These are phyloP conservation scores for Metellina segmentata DNA, from an alignment of 2,888 invertebrate genomes.

Conservation along the genomic window DNA sequence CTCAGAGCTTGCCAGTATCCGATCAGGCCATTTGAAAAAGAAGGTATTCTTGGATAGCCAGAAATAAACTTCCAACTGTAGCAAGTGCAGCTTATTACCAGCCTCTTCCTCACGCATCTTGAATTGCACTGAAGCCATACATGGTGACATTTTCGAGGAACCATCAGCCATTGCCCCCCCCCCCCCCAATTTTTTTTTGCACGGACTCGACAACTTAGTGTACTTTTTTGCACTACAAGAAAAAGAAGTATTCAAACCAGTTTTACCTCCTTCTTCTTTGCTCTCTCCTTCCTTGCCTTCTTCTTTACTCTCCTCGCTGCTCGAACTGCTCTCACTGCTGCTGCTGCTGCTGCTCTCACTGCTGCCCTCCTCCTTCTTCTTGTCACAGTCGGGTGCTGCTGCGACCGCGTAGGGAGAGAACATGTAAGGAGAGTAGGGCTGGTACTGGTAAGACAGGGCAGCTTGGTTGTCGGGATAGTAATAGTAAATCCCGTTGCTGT, in stretches of 20 bases:
- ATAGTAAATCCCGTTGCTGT: neutral
- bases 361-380: neutral
- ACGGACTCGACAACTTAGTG: too few species aligned
- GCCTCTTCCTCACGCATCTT: too few species aligned
- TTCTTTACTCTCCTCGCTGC: neutral
- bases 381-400: neutral
- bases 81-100: too few species aligned
- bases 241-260: neutral
- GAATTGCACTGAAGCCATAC: too few species aligned
- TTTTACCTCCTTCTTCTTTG: neutral
- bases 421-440: neutral
- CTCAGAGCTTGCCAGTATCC: too few species aligned
- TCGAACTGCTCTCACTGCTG: neutral
- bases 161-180: too few species aligned
- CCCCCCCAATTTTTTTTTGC: too few species aligned
- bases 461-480: neutral
- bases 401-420: neutral
- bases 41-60: too few species aligned
- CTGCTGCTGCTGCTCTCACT: neutral
- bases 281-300: neutral
- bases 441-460: neutral
- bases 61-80: too few species aligned
- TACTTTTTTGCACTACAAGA: neutral
- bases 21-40: too few species aligned
- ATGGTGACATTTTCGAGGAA: too few species aligned